Base-by-base conservation (phyloP, 2,888 invertebrate genomes). In the Drosophila borborema region DNA sequence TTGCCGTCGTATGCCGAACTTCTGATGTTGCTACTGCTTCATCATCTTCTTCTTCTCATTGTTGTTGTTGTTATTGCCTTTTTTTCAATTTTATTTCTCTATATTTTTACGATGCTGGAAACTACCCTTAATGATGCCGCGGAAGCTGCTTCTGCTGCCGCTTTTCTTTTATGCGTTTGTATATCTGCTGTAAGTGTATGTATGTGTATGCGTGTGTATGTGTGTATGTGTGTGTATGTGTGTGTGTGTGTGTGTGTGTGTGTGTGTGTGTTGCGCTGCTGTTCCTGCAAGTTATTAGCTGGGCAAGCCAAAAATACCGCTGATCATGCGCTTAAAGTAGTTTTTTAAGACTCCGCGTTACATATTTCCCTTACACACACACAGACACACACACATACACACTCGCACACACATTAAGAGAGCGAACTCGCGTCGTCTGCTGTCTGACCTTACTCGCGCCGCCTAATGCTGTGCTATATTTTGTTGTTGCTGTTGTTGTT, bases 61-160 rank as follows among this genome's bases (percentile, higher is more conserved):
- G 36, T 48, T 63, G 18, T 23, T 79, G 36, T 38, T 80, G 46
- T 14, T 86, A 46, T 23, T 60, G 40, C 54, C 54, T 67, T 85
- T 86, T 90, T 87, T 90, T 87, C 82, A 90, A 90, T 89, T 86
- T 89, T 89, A 90, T 89, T 87, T 89, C 90, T 90, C 90, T 86
- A 90, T 90, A 87, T 86, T 90, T 90, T 87, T 91, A 91, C 90
- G 87, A 91, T 80, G 86, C 86, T 89, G 71, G 77, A 91, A 89
- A 89, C 89, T 89, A 89, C 89, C 89, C 89, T 91, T 89, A 89
- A 91, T 91, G 89, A 90, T 90, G 86, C 90, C 77, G 82, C 77
- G 77, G 82, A 77, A 64, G 78, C 77, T 77, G 40, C 40, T 28
- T 14, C 38, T 4, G n/a, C 81, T 74, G 74, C 75, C 74, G 64